Evolutionary conservation across 2,113 vertebrate genomes (phyloP).

Genomic region (Parotia lawesii): DNA sequence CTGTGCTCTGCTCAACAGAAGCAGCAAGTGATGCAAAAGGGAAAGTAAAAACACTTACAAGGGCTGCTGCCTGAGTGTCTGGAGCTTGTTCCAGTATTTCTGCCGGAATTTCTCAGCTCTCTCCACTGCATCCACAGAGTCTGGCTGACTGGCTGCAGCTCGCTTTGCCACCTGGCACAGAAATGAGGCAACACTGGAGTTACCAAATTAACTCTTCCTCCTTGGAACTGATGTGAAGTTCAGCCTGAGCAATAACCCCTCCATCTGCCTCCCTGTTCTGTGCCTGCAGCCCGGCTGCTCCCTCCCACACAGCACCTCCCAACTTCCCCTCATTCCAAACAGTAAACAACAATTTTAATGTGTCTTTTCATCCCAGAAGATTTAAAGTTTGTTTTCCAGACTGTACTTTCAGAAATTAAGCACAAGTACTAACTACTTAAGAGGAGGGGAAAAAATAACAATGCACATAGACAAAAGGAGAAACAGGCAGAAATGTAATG

Average conservation of each 20-base stretch:
- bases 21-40: neutral
- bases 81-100: conserved; percentile 93
- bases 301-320: neutral
- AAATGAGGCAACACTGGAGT: neutral
- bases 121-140: conserved; percentile 76
- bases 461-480: neutral
- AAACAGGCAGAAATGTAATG: neutral
- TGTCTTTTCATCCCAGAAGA: neutral
- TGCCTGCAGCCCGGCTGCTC: neutral
- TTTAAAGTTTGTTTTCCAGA: neutral
- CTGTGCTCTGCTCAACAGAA: neutral
- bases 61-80: conserved; percentile 91
- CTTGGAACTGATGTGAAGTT: neutral
- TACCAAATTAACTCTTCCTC: neutral
- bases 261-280: neutral
- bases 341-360: neutral
- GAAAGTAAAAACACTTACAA: conserved; percentile 78
- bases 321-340: neutral
- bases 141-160: conserved; percentile 90
- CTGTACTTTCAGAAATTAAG: neutral
- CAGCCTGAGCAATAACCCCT: neutral
- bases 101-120: conserved; percentile 92
- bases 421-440: neutral
- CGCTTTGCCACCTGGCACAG: conserved; percentile 89
- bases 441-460: neutral